These are phyloP conservation scores for Apodemia duryi DNA, from an alignment of 2,888 invertebrate species.

Conservation along the genomic window DNA sequence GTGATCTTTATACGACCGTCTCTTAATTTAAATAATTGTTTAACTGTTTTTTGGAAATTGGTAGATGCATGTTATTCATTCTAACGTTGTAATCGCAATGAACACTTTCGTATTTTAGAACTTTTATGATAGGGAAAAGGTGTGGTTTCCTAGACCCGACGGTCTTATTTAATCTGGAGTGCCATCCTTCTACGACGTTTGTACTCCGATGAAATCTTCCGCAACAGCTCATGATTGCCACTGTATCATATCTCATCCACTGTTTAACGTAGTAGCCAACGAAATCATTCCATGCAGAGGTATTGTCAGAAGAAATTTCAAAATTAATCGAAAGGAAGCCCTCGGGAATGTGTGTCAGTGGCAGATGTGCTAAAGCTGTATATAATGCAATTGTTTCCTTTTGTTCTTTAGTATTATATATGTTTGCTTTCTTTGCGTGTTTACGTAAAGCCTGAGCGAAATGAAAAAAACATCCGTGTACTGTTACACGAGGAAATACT, in stretches of 20 bases:
- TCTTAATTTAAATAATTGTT: neutral
- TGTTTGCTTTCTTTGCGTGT: neutral
- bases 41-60: neutral
- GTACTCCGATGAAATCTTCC: conserved; percentile 1
- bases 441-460: neutral
- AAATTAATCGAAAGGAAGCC: conserved; percentile 4
- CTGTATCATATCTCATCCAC: neutral
- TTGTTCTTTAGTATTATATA: neutral
- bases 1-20: neutral
- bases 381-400: conserved; percentile 1
- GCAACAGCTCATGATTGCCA: conserved; percentile 4
- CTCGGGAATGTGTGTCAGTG: neutral
- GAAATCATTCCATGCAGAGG: neutral
- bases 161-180: conserved; percentile 4
- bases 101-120: neutral
- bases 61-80: neutral
- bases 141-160: conserved; percentile 4
- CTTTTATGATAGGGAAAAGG: conserved; percentile 4
- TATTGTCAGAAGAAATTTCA: conserved; percentile 1
- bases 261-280: conserved; percentile 1
- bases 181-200: conserved; percentile 4
- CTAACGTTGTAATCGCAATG: conserved; percentile 1
- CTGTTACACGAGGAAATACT: too few species aligned
- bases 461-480: too few species aligned
- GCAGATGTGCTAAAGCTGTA: neutral